A percentile compares a stretch with the other conserved stretches of the same genome.
Evolutionary conservation across 2,888 invertebrate species (phyloP).

Genomic region (Polyploca ridens): DNA sequence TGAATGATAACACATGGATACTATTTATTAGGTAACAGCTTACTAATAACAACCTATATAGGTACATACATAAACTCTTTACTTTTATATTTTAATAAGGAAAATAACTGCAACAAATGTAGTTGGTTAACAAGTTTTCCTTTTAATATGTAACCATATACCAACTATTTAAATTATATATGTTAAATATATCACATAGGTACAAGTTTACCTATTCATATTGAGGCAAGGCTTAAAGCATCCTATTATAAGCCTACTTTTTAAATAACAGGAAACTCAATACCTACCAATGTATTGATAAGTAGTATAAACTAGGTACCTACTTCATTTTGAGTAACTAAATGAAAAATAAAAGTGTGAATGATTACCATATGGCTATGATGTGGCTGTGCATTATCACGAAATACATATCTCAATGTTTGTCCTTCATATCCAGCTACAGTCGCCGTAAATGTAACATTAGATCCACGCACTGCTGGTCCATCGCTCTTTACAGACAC

Average conservation of each 20-base stretch:
- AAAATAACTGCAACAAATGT: background rate
- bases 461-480: conserved; percentile 89
- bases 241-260: no score
- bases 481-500: conserved; percentile 86
- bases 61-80: background rate
- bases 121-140: background rate
- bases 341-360: conserved; percentile 4
- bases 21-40: no score
- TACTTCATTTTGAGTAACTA: background rate
- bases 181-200: no score
- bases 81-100: background rate
- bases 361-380: conserved; percentile 47
- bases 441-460: conserved; percentile 87
- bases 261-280: background rate
- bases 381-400: conserved; percentile 83
- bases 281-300: background rate
- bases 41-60: no score
- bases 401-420: conserved; percentile 82
- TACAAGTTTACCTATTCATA: no score
- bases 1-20: no score
- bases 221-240: no score
- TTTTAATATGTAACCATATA: background rate
- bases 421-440: conserved; percentile 75
- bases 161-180: background rate
- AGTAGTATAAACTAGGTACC: background rate